A percentile compares a stretch with the other conserved stretches of the same genome.
These are phyloP conservation scores for Ameiurus melas DNA, from an alignment of 2,113 vertebrate species.

Conservation along the genomic window DNA sequence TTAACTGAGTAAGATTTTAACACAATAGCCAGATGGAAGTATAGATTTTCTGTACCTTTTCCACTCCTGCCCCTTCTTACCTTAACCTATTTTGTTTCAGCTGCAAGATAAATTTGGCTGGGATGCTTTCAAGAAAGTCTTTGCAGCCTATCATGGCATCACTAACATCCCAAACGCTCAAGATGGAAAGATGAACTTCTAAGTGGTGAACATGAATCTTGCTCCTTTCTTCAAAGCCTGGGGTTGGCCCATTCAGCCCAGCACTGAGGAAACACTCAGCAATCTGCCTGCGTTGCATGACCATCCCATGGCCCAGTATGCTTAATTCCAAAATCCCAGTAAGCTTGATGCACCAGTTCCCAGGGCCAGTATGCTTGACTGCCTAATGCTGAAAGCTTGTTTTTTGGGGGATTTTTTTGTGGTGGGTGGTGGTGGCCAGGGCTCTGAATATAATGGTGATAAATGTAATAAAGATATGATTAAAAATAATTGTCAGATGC, in stretches of 20 bases:
- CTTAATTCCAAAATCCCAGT: background rate
- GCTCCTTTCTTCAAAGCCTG: slow-evolving; percentile 76
- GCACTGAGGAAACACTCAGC: slow-evolving; percentile 65
- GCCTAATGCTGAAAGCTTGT: too few relatives aligned
- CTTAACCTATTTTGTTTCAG: slow-evolving; percentile 54
- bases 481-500: too few relatives aligned
- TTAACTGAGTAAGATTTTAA: background rate
- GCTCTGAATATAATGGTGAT: too few relatives aligned
- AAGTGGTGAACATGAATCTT: slow-evolving; percentile 73
- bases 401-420: too few relatives aligned
- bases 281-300: slow-evolving; percentile 72
- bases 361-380: background rate
- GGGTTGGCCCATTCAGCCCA: slow-evolving; percentile 75
- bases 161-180: slow-evolving; percentile 63
- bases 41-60: background rate
- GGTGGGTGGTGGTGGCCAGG: too few relatives aligned
- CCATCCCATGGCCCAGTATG: slow-evolving; percentile 67
- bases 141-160: slow-evolving; percentile 72
- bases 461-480: too few relatives aligned
- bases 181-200: slow-evolving; percentile 77
- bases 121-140: slow-evolving; percentile 75
- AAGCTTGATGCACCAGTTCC: background rate
- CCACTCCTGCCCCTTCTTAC: background rate
- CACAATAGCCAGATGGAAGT: background rate
- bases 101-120: slow-evolving; percentile 80